Conservation (phyloP, 2,113 vertebrate species). For the Neolamprologus longior region DNA sequence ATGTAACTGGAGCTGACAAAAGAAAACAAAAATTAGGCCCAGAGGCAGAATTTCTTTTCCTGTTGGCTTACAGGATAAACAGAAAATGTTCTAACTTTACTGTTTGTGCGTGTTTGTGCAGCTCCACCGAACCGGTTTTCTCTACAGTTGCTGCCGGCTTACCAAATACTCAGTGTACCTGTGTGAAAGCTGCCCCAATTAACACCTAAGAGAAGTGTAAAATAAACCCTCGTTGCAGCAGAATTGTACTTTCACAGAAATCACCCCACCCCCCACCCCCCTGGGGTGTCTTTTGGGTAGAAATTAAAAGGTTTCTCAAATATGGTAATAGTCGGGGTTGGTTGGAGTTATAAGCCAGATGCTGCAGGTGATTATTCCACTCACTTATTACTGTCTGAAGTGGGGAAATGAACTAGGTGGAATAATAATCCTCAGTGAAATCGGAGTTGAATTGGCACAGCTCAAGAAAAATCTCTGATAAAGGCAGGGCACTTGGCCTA, state of each 20-base stretch:
- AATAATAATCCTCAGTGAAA: conserved; percentile 36
- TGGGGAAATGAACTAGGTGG: conserved; percentile 36
- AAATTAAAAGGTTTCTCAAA: conserved; percentile 37
- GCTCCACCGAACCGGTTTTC: not conserved
- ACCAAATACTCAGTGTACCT: not conserved
- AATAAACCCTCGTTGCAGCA: not conserved
- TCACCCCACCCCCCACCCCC: not conserved
- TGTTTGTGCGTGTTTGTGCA: not conserved
- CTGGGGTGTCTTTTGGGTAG: not conserved
- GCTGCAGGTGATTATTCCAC: conserved; percentile 34
- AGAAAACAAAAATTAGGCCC: not conserved
- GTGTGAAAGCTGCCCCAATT: not conserved
- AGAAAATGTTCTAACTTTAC: not conserved
- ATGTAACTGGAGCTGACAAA: not conserved
- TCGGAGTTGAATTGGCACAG: conserved; percentile 20
- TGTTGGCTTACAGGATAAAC: not conserved
- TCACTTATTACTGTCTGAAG: conserved; percentile 41
- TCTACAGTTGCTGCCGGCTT: not conserved
- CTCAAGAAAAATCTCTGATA: conserved; percentile 22
- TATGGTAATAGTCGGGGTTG: conserved; percentile 4
- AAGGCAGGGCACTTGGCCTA: not conserved
- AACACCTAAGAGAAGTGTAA: not conserved
- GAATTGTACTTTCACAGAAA: not conserved
- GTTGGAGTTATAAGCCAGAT: conserved; percentile 23
- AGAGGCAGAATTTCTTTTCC: not conserved